Conservation (phyloP, 1,140 invertebrate genomes). For the Nasonia vitripennis region DNA sequence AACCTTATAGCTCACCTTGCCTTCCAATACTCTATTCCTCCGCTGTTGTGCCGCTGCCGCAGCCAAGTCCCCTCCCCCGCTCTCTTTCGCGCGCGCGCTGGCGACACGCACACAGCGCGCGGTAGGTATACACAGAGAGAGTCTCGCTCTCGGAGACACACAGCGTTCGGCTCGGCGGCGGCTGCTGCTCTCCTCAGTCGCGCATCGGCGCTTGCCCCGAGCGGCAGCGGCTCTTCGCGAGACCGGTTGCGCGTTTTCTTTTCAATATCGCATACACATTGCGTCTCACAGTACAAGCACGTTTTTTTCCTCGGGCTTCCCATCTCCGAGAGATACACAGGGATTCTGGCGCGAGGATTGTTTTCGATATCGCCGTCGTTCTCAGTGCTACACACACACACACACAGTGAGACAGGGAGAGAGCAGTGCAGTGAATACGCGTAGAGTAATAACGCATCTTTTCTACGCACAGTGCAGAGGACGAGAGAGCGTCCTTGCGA, state of each 20-base stretch:
- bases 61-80: constrained; percentile 1
- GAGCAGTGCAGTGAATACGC: background rate
- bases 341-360: background rate
- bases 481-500: background rate
- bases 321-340: background rate
- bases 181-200: constrained; percentile 35
- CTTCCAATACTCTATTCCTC: background rate
- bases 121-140: background rate
- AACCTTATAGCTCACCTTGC: constrained; percentile 24
- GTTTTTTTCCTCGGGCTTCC: background rate
- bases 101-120: background rate
- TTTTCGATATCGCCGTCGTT: background rate
- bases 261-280: too few species aligned
- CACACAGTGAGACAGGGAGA: background rate
- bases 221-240: constrained; percentile 50
- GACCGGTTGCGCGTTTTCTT: constrained; percentile 25
- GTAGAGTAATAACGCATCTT: too few species aligned
- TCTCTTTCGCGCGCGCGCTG: constrained; percentile 9
- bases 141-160: background rate
- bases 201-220: constrained; percentile 55
- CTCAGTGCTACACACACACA: background rate
- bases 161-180: background rate
- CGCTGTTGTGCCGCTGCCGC: background rate
- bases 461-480: background rate
- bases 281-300: too few species aligned